A percentile compares a stretch with the other conserved stretches of the same genome.
Conservation (phyloP, 2,797 vertebrate genomes). For the Anguilla obscura region DNA sequence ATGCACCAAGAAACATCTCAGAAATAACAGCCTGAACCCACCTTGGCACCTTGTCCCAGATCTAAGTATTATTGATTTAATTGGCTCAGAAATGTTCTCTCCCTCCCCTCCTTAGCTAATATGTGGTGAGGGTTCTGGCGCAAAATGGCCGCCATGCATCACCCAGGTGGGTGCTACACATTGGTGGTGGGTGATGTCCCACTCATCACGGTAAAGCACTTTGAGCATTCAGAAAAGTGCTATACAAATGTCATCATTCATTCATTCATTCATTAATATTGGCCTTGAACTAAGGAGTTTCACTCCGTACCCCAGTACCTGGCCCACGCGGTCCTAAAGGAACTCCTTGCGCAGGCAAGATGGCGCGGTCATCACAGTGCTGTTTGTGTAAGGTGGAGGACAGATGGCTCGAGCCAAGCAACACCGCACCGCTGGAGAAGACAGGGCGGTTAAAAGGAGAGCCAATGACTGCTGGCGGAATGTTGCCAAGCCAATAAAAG, state of each 20-base stretch:
- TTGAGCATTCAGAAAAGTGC: too few relatives aligned
- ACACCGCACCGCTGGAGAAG: neutral
- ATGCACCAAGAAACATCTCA: neutral
- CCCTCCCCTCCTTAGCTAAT: too few relatives aligned
- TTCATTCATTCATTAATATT: too few relatives aligned
- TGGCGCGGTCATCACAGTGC: neutral
- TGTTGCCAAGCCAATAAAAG: conserved; percentile 12
- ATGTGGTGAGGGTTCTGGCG: too few relatives aligned
- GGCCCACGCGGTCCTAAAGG: neutral
- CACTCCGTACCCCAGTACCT: neutral
- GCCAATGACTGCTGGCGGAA: neutral
- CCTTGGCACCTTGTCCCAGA: neutral
- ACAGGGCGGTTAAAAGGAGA: neutral
- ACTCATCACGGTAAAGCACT: too few relatives aligned
- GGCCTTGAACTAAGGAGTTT: neutral
- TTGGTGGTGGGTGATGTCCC: too few relatives aligned
- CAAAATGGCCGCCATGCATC: too few relatives aligned
- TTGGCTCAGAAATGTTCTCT: too few relatives aligned
- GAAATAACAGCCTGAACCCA: neutral
- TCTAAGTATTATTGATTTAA: neutral
- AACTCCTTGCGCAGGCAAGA: neutral
- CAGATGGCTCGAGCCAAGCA: neutral
- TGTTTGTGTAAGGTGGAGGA: neutral
- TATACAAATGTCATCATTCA: too few relatives aligned
- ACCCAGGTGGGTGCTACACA: too few relatives aligned